Conservation (phyloP, 2,113 vertebrate species). For the Hippotragus niger region DNA sequence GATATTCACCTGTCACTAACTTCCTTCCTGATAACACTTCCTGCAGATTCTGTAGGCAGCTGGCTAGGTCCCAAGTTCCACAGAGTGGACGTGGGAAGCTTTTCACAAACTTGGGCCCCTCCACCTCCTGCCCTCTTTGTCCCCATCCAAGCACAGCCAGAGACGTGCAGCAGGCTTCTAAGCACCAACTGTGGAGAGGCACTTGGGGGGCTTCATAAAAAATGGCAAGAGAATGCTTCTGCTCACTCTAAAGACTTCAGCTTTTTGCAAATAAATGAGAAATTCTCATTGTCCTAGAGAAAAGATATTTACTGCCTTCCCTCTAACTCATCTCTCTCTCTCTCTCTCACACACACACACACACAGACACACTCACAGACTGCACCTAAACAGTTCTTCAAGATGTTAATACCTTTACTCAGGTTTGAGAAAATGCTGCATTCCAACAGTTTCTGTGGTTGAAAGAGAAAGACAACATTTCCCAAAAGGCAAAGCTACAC, state of each 20-base stretch:
- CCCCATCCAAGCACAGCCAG: not conserved
- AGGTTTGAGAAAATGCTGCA: not conserved
- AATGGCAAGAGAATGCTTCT: not conserved
- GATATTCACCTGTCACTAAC: conserved; percentile 19
- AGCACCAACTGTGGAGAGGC: not conserved
- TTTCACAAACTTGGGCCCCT: not conserved
- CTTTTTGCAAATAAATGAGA: not conserved
- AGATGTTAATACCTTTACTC: not conserved
- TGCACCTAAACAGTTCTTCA: not conserved
- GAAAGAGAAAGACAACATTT: not conserved
- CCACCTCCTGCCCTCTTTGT: not conserved
- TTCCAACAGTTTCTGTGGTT: not conserved
- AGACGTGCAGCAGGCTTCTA: not conserved
- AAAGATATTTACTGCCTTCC: not conserved
- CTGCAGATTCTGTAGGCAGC: not conserved
- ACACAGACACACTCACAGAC: not conserved
- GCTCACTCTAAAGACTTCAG: not conserved
- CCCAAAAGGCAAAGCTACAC: not conserved
- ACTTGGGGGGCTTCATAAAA: not conserved
- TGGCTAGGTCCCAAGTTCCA: not conserved
- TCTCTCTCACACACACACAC: not conserved
- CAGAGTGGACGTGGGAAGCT: not conserved
- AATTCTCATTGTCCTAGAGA: not conserved
- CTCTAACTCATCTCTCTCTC: not conserved
- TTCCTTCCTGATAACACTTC: conserved; percentile 32